Evolutionary conservation across 2,888 invertebrate species (phyloP).

Genomic region (Cylindroiulus punctatus): DNA sequence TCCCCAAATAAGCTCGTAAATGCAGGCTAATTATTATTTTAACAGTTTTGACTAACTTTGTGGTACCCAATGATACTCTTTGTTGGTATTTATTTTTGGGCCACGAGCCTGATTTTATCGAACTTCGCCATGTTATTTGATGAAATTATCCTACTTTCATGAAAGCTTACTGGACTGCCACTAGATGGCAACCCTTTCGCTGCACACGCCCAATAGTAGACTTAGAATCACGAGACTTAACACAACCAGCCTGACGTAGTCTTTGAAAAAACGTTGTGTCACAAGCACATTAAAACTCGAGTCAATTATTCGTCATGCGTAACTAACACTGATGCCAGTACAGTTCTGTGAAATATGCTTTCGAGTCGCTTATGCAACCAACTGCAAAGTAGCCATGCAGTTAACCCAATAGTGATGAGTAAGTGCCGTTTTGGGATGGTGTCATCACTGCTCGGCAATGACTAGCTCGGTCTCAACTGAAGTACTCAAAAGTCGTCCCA

Average conservation of each 20-base stretch:
- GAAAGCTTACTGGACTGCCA: too few relatives aligned
- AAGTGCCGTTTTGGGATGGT: background rate
- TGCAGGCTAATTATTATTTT: too few relatives aligned
- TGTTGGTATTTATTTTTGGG: background rate
- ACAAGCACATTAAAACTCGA: background rate
- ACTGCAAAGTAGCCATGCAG: background rate
- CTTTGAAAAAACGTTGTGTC: background rate
- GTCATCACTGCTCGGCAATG: background rate
- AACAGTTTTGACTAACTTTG: too few relatives aligned
- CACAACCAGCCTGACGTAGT: background rate
- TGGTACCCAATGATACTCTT: background rate
- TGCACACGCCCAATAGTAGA: background rate
- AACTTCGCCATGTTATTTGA: too few relatives aligned
- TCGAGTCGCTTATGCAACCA: background rate
- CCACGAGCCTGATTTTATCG: too few relatives aligned
- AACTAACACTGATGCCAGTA: background rate
- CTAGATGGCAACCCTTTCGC: background rate
- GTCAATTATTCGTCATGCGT: background rate
- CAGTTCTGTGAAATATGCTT: slow-evolving; percentile 12
- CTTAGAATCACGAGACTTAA: background rate
- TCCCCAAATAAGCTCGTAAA: too few relatives aligned
- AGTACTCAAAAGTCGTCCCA: background rate
- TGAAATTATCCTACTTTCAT: too few relatives aligned
- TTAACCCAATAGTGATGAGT: background rate
- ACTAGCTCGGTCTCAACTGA: too few relatives aligned